phyloP scores from a whole-genome alignment of 2,888 invertebrate species.

The Electrophaes corylata region DNA sequence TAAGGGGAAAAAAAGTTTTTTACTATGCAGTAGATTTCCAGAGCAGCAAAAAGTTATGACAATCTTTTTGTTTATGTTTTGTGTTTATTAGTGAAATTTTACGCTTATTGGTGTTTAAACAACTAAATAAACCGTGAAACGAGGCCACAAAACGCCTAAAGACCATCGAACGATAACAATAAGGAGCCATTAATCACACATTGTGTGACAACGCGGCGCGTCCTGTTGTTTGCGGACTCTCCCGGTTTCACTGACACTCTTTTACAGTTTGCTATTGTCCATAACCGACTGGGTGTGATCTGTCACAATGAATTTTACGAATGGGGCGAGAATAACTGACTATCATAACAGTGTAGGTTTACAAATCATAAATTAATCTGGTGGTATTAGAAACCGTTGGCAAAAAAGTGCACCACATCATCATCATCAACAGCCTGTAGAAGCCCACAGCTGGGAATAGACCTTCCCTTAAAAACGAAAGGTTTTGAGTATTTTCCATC shows the following conservation, averaged over 20 bases:
- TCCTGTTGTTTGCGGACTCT: slow-evolving; percentile 77
- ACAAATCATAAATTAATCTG: slow-evolving; percentile 71
- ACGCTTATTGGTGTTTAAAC: slow-evolving; percentile 74
- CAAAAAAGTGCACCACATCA: too few species aligned
- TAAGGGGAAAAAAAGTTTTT: slow-evolving; percentile 33
- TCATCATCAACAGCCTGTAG: too few species aligned
- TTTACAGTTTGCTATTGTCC: slow-evolving; percentile 72
- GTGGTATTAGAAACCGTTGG: slow-evolving; percentile 30
- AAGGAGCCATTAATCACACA: slow-evolving; percentile 80
- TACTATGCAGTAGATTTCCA: slow-evolving; percentile 27
- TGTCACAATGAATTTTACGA: slow-evolving; percentile 69
- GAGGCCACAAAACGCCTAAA: slow-evolving; percentile 78
- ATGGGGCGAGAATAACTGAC: slow-evolving; percentile 73
- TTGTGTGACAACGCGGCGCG: slow-evolving; percentile 70
- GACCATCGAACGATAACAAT: slow-evolving; percentile 78
- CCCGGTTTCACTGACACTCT: slow-evolving; percentile 68
- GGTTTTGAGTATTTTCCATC: too few species aligned
- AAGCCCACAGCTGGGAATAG: too few species aligned
- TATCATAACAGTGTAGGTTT: slow-evolving; percentile 51
- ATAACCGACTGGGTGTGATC: slow-evolving; percentile 78
- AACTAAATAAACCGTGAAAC: slow-evolving; percentile 79
- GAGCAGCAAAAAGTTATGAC: slow-evolving; percentile 24
- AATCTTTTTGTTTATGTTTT: slow-evolving; percentile 48
- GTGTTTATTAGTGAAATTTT: slow-evolving; percentile 65
- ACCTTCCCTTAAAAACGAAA: too few species aligned